Conservation (phyloP, 2,113 vertebrate genomes). For the Hydrolagus affinis region DNA sequence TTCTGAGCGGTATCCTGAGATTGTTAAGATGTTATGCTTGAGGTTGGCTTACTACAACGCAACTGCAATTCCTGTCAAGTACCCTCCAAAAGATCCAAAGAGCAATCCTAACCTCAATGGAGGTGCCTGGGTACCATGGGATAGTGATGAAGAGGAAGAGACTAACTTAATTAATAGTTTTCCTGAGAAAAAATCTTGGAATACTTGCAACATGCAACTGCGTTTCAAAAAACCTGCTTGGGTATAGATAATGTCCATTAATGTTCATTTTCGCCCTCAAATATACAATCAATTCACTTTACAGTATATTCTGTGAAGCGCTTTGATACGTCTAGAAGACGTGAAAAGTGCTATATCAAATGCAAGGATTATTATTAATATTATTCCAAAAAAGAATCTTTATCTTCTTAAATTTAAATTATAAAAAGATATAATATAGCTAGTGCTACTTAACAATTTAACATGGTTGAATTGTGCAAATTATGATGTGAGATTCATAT, state of each 20-base stretch:
- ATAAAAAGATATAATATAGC: neutral
- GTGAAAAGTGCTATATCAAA: too few relatives aligned
- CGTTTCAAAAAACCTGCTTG: conserved; percentile 28
- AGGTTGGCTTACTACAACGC: conserved; percentile 78
- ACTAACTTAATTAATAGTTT: conserved; percentile 44
- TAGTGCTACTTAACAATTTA: conserved; percentile 10
- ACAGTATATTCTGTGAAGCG: too few relatives aligned
- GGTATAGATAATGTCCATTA: neutral
- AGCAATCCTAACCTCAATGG: conserved; percentile 89
- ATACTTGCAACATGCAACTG: neutral
- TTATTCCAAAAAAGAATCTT: neutral
- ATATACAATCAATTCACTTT: too few relatives aligned
- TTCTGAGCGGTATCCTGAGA: conserved; percentile 66
- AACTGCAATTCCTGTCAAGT: conserved; percentile 82
- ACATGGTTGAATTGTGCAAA: neutral
- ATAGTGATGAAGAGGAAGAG: conserved; percentile 66
- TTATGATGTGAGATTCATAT: neutral
- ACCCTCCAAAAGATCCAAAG: conserved; percentile 82
- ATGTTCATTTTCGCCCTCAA: too few relatives aligned
- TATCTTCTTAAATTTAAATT: neutral
- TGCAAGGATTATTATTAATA: too few relatives aligned
- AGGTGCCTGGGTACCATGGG: conserved; percentile 94
- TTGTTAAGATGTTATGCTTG: conserved; percentile 78
- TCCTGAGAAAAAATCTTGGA: neutral
- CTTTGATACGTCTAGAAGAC: too few relatives aligned